phyloP scores from a whole-genome alignment of 2,797 vertebrate genomes.

The Rhabdomys pumilio region DNA sequence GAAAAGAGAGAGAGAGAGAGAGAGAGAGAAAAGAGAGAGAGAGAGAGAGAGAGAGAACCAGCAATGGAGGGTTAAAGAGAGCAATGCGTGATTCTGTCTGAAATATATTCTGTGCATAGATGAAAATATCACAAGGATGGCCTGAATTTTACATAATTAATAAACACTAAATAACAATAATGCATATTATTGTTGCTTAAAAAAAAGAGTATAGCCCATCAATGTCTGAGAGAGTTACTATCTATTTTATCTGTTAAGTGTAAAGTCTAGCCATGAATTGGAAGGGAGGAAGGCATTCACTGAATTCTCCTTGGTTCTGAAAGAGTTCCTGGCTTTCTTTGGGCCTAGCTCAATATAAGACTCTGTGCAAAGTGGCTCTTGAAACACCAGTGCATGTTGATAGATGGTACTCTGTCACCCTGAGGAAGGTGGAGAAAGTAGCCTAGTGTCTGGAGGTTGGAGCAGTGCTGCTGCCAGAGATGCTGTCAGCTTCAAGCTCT shows the following conservation, averaged over 20 bases:
- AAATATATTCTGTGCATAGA: neutral
- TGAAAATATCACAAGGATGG: neutral
- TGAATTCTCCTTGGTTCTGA: neutral
- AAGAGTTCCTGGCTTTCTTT: neutral
- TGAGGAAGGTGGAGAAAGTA: neutral
- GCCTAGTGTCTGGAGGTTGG: neutral
- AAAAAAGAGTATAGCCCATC: neutral
- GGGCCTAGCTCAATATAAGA: neutral
- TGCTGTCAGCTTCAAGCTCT: neutral
- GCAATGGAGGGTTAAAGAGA: too few species aligned
- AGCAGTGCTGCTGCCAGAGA: rapidly evolving
- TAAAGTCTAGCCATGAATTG: neutral
- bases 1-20: too few species aligned
- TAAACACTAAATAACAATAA: neutral
- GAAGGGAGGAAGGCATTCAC: neutral
- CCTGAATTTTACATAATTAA: neutral
- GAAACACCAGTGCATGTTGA: rapidly evolving
- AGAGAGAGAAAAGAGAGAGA: neutral
- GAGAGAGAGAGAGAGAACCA: neutral
- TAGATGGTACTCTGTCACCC: rapidly evolving
- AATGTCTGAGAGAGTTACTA: constrained; percentile 4
- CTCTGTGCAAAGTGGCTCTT: neutral
- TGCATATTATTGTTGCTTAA: neutral
- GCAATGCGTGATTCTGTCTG: too few species aligned
- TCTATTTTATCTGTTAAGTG: neutral